Evolutionary conservation across 37 sponge, comb jelly and placozoan species (phyloP), one percentile per base, ranked within the genome.

Genomic region (Trichoplax adhaerens): DNA sequence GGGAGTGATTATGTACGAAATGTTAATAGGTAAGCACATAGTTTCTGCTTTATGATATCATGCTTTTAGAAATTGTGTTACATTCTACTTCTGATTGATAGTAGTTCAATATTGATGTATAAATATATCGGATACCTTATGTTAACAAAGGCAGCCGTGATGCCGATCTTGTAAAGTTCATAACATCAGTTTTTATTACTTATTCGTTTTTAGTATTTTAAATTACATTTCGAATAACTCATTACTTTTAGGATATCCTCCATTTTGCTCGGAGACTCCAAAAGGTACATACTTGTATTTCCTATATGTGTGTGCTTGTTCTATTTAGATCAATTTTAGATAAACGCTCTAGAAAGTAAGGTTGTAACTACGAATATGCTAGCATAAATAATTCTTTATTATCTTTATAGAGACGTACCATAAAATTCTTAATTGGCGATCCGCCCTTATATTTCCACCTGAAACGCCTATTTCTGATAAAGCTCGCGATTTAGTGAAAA

Each of bases 1-100:
- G 50, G 95, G 95, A 0, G 91, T 94, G 68, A 89, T 94, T 76
- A 84, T 94, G 88, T 94, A 94, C 58, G 88, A 95, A 77, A 95
- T 95, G 91, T 68, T 95, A 54, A 90, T 95, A 74, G 97, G 97
- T 85, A 63, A 72, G 91, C 70, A 59, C 2, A 10, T 12, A 60
- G 10, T 12, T 12, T 12, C 12, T 60, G 10, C 12, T 60, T 60
- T 12, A 12, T 60, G 62, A 60, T 60, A 60, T 29, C 29, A 29
- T 29, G 29, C 29, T 29, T 29, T 29, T 29, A 29, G 29, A 29
- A 29, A 29, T 29, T 29, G 29, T 29, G 29, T 29, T 29, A 29
- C 29, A 29, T 29, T 29, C 29, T 29, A 29, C 29, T 29, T 29
- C 29, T 29, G 29, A 29, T 29, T 29, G 29, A 29, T 29, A 29